Percentiles rank a stretch among this genome's conserved stretches.
Evolutionary conservation across 2,797 vertebrate species (phyloP).

Genomic region (Crocodylus rhombifer): DNA sequence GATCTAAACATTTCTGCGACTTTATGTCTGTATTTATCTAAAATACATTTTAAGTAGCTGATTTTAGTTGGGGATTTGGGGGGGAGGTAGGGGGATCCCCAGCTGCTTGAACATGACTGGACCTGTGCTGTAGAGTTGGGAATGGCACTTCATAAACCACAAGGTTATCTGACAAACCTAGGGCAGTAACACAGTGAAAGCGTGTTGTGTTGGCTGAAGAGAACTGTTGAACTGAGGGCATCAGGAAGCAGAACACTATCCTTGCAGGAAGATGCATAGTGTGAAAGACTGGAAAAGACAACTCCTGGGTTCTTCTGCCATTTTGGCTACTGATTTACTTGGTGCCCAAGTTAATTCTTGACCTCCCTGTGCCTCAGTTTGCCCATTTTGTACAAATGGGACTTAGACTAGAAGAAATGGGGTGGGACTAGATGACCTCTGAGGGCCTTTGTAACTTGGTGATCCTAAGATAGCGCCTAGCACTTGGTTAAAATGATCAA

Average conservation of each 20-base stretch:
- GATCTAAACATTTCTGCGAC: not conserved
- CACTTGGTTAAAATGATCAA: not conserved
- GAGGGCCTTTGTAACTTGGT: too few relatives aligned
- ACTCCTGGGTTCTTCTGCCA: not conserved
- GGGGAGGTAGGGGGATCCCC: not conserved
- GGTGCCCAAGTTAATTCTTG: not conserved
- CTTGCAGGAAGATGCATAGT: accelerated
- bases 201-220: not conserved
- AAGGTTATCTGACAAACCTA: not conserved
- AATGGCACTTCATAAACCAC: not conserved
- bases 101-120: not conserved
- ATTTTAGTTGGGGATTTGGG: not conserved
- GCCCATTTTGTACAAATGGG: not conserved
- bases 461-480: not conserved
- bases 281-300: not conserved
- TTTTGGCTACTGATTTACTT: not conserved
- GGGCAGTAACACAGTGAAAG: not conserved
- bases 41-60: not conserved
- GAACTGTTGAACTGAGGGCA: not conserved
- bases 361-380: accelerated
- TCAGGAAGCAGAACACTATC: not conserved
- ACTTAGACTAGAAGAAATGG: too few relatives aligned
- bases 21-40: not conserved
- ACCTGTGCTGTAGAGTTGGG: accelerated
- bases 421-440: too few relatives aligned